Percentiles rank a stretch among this genome's conserved stretches.
Evolutionary conservation across 2,113 vertebrate genomes (phyloP).

Genomic region (Tragelaphus scriptus): DNA sequence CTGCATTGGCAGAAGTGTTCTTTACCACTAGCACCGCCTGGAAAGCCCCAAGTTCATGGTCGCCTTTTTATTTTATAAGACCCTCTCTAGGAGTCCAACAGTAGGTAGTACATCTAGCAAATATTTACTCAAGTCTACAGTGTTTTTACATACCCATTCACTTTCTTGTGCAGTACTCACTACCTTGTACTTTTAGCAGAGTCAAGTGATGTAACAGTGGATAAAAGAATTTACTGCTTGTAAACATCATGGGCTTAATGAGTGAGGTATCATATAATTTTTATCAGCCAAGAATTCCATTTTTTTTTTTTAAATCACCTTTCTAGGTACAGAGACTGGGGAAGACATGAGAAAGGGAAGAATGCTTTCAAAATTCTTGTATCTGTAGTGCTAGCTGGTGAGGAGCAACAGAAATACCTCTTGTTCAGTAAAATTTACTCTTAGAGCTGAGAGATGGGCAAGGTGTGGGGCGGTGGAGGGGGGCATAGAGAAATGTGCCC

Average conservation of each 20-base stretch:
- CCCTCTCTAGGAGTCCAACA: background rate
- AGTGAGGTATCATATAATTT: background rate
- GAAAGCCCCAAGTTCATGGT: background rate
- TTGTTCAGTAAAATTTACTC: background rate
- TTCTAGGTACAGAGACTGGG: background rate
- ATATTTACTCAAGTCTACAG: background rate
- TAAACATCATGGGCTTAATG: background rate
- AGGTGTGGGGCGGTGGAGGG: background rate
- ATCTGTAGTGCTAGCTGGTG: background rate
- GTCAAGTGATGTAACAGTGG: background rate
- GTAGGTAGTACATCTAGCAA: background rate
- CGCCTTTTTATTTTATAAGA: background rate
- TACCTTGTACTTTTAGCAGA: background rate
- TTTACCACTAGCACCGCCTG: fast-evolving
- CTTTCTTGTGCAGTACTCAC: fast-evolving
- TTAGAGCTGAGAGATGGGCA: background rate
- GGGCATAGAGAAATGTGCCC: too few species aligned
- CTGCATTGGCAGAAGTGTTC: background rate
- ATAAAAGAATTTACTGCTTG: background rate
- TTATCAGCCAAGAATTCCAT: background rate
- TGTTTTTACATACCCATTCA: background rate
- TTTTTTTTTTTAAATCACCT: background rate
- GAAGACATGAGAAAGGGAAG: background rate
- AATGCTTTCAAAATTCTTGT: background rate
- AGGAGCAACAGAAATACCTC: background rate